Evolutionary conservation across 1,140 invertebrate species (phyloP), one percentile per base, ranked within the genome.

Genomic region (Fragariocoptes setiger): DNA sequence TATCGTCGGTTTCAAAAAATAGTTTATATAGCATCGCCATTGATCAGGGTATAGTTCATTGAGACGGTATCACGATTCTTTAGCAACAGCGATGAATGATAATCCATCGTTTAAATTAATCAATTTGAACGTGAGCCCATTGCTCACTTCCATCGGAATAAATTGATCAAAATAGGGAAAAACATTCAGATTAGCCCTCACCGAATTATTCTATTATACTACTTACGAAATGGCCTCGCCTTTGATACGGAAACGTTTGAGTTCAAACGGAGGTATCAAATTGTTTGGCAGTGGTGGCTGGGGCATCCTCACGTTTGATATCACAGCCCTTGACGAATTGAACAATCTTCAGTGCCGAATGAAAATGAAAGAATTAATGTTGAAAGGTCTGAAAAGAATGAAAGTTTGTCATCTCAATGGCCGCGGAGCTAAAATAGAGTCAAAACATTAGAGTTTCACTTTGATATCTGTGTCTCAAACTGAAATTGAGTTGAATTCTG

Each of bases 1-100:
- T 86, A 53, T 94, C 83, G 55, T 94, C 85, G 0, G 85, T n/a
- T 77, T 83, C 85, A 94, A 56, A 95, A 95, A 40, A 95, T 69
- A 0, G 76, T 69, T 31, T 88, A 74, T 1, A 86, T 86, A 5
- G 75, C 70, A 56, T 92, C 85, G 16, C 85, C 86, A 52, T 78
- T 68, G 40, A 92, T 92, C 5, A 92, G 56, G 0, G 85, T 90
- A 83, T 86, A 95, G 52, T 76, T 88, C 43, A 95, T 90, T 3
- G 83, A 73, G 15, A 78, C 85, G 1, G 83, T 86, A 18, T 86
- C 86, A 49, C 82, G 61, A 57, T 92, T 85, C 22, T 69, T 65
- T 0, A 86, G 86, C 35, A 95, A 58, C 41, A 95, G 60, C 1
- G 83, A 92, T 1, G 86, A 86, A 61, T 95, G 86, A 54, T 94